Percentiles rank a stretch among this genome's conserved stretches.
These are phyloP conservation scores for Lomographa bimaculata DNA, from an alignment of 2,888 invertebrate species.

Conservation along the genomic window DNA sequence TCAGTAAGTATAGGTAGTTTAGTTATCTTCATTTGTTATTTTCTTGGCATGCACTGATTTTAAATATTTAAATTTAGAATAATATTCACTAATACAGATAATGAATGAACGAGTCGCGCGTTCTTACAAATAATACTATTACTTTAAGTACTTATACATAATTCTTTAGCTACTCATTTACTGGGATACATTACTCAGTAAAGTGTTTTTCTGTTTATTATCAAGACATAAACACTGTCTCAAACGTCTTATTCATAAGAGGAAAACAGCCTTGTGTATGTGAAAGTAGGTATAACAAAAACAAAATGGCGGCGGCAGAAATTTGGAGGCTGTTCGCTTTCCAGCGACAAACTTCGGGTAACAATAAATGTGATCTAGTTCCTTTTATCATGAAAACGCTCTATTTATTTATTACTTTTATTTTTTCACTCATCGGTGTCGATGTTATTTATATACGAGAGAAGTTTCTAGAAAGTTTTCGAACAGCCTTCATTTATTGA, in stretches of 20 bases:
- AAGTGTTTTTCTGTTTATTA: constrained; percentile 14
- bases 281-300: constrained; percentile 33
- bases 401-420: constrained; percentile 60
- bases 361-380: constrained; percentile 64
- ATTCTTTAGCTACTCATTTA: no score
- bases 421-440: constrained; percentile 66
- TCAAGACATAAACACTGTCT: constrained; percentile 87
- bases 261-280: constrained; percentile 61
- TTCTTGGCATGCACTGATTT: no score
- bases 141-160: neutral
- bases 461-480: constrained; percentile 82
- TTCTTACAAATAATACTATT: no score
- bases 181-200: neutral
- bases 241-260: constrained; percentile 70
- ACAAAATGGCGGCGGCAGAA: constrained; percentile 80
- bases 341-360: constrained; percentile 74
- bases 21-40: no score
- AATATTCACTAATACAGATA: no score
- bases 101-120: no score
- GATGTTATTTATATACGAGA: constrained; percentile 43
- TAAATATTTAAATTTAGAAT: no score
- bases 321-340: constrained; percentile 83
- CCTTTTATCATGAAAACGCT: constrained; percentile 59
- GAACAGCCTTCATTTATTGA: constrained; percentile 86
- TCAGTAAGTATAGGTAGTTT: no score